These are phyloP conservation scores for Apis laboriosa DNA, from an alignment of 1,140 invertebrate species.

Conservation along the genomic window DNA sequence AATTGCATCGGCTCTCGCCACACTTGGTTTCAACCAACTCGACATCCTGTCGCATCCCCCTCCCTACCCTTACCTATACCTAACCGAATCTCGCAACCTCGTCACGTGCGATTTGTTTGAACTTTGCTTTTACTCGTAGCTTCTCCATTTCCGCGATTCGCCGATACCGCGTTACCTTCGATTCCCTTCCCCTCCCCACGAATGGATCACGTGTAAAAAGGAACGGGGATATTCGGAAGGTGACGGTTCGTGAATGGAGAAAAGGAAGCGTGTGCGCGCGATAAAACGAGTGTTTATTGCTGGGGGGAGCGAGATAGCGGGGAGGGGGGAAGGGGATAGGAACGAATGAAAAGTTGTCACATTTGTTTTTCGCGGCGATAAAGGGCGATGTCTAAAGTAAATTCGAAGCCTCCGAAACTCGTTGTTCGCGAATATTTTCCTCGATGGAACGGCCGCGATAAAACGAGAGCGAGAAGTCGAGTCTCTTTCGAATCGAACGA, in stretches of 20 bases:
- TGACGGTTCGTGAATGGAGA: background rate
- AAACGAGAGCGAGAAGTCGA: background rate
- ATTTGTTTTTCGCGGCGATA: slow-evolving; percentile 56
- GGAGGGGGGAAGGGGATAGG: background rate
- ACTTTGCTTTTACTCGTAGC: slow-evolving; percentile 70
- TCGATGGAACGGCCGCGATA: slow-evolving; percentile 17
- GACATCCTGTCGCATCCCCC: slow-evolving; percentile 27
- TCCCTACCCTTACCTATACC: too few species aligned
- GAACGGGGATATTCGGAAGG: slow-evolving; percentile 61
- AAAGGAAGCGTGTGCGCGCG: slow-evolving; percentile 21
- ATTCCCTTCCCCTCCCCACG: background rate
- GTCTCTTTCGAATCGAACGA: slow-evolving; percentile 1
- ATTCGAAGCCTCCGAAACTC: background rate
- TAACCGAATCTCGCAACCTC: slow-evolving; percentile 47
- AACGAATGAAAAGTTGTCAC: slow-evolving; percentile 57
- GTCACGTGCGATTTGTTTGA: slow-evolving; percentile 72
- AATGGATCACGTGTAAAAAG: slow-evolving; percentile 52
- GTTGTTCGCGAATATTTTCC: slow-evolving; percentile 37
- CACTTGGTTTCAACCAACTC: slow-evolving; percentile 5
- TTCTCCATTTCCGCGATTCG: slow-evolving; percentile 42
- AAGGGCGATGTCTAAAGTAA: slow-evolving; percentile 34
- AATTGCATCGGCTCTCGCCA: slow-evolving; percentile 47
- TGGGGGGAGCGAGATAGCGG: slow-evolving; percentile 33
- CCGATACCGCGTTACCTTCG: slow-evolving; percentile 40
- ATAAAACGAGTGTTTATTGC: slow-evolving; percentile 58